These are phyloP conservation scores for Drosophila biarmipes DNA, from an alignment of 1,140 invertebrate genomes.

Conservation along the genomic window DNA sequence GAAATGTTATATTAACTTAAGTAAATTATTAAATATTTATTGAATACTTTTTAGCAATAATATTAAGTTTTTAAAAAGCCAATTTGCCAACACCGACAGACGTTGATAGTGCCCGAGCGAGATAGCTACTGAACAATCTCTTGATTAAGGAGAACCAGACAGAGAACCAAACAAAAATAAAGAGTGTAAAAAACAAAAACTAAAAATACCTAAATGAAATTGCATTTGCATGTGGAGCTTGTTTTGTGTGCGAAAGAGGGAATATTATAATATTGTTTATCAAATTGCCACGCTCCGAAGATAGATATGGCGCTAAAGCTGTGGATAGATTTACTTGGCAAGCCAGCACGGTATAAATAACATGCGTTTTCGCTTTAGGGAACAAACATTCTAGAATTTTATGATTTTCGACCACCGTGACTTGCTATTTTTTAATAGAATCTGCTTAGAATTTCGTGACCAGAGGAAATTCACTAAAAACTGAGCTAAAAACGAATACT, in stretches of 20 bases:
- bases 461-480: conserved; percentile 10
- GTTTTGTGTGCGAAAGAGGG: conserved; percentile 2
- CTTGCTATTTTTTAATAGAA: not conserved
- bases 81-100: not conserved
- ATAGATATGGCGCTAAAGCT: not conserved
- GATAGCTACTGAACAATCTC: conserved; percentile 10
- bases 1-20: no score
- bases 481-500: not conserved
- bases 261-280: conserved; percentile 39
- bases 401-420: not conserved
- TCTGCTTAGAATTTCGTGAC: conserved; percentile 21
- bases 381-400: conserved; percentile 17
- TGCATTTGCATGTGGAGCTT: conserved; percentile 20
- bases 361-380: conserved; percentile 15
- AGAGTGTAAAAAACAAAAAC: not conserved
- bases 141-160: conserved; percentile 3
- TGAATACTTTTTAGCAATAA: no score
- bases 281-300: not conserved
- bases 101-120: conserved; percentile 8
- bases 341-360: conserved; percentile 15
- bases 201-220: conserved; percentile 20
- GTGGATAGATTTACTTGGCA: conserved; percentile 9
- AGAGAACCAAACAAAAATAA: conserved; percentile 15
- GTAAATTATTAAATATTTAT: no score
- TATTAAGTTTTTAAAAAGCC: not conserved